A percentile compares a stretch with the other conserved stretches of the same genome.
Conservation (phyloP, 2,888 invertebrate species). For the Drosophila prolongata region DNA sequence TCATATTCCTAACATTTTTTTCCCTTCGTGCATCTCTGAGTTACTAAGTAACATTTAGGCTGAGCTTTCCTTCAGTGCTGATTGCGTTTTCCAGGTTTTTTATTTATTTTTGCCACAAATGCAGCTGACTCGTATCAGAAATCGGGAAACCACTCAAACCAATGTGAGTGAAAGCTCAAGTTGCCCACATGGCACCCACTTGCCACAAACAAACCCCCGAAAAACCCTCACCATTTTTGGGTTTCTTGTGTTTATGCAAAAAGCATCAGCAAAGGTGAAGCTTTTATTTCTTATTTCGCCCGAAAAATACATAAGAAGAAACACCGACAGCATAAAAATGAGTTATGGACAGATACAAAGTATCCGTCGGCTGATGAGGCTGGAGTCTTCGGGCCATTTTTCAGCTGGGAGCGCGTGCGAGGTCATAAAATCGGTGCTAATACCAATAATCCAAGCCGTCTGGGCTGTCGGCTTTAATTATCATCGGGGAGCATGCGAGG, state of each 20-base stretch:
- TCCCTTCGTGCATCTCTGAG: neutral
- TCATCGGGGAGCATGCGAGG: conserved; percentile 58
- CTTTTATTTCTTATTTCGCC: conserved; percentile 73
- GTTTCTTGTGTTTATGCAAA: conserved; percentile 56
- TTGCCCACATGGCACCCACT: conserved; percentile 13
- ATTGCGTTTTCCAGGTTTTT: neutral
- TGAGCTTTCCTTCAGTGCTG: conserved; percentile 1
- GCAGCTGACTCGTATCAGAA: neutral
- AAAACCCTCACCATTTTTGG: conserved; percentile 10
- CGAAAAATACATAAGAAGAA: conserved; percentile 46
- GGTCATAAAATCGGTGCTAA: conserved; percentile 72
- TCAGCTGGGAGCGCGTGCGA: conserved; percentile 37
- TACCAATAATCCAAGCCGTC: conserved; percentile 47
- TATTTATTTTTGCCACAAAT: conserved; percentile 5
- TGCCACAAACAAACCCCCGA: neutral
- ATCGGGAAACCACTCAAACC: neutral
- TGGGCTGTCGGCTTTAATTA: conserved; percentile 57
- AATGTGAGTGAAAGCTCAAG: conserved; percentile 55
- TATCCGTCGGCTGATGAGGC: neutral
- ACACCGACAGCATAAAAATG: conserved; percentile 65
- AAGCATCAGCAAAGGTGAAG: conserved; percentile 46
- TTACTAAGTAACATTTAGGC: neutral
- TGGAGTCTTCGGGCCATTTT: conserved; percentile 13
- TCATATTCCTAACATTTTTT: neutral
- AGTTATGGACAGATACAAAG: conserved; percentile 33